Conservation (phyloP, 2,797 vertebrate species). For the Rousettus madagascariensis region DNA sequence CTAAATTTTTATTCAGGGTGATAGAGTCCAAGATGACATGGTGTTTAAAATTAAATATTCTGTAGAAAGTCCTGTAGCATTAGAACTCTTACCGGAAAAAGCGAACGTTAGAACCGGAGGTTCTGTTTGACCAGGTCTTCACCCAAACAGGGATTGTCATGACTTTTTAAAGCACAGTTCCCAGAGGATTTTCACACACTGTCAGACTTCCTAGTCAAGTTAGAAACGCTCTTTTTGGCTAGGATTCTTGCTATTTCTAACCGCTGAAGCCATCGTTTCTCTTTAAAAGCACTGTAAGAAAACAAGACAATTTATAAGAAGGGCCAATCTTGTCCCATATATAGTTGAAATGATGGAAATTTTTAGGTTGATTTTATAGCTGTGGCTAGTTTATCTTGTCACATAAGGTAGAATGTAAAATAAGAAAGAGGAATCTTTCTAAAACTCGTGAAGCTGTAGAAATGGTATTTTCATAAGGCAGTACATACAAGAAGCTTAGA, state of each 20-base stretch:
- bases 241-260: conserved; percentile 85
- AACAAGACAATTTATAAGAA: conserved; percentile 24
- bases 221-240: conserved; percentile 82
- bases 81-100: neutral
- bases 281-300: conserved; percentile 86
- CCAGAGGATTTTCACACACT: neutral
- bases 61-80: neutral
- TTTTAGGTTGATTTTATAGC: neutral
- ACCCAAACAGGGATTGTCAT: neutral
- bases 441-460: neutral
- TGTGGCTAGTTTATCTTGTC: neutral
- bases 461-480: neutral
- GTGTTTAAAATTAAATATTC: neutral
- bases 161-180: conserved; percentile 27
- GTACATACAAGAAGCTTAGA: neutral
- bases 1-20: neutral
- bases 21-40: neutral
- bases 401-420: neutral
- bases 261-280: conserved; percentile 87
- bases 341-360: neutral
- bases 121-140: neutral
- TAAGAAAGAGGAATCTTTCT: neutral
- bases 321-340: neutral
- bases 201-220: conserved; percentile 10
- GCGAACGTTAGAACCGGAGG: neutral